A percentile compares a stretch with the other conserved stretches of the same genome.
phyloP scores from a whole-genome alignment of 2,888 invertebrate species.

The Xestobium rufovillosum region DNA sequence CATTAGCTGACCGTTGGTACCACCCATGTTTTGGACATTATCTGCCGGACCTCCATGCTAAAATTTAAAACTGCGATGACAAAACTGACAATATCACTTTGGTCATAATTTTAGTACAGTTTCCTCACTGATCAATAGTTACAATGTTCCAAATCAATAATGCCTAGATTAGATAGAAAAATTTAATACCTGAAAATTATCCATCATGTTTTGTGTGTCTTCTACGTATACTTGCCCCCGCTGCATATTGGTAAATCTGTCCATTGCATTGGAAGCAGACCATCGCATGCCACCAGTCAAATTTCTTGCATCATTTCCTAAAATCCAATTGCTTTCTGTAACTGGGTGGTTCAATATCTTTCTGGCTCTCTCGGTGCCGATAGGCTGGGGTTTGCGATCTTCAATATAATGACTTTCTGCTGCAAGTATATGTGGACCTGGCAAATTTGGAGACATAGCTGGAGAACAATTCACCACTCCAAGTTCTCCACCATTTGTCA shows the following conservation, averaged over 20 bases:
- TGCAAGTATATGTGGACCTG: conserved; percentile 22
- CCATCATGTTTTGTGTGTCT: conserved; percentile 45
- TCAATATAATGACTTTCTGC: conserved; percentile 36
- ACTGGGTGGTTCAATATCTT: conserved; percentile 44
- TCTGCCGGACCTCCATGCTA: conserved; percentile 34
- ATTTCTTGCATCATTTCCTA: conserved; percentile 40
- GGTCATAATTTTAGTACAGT: too few species aligned
- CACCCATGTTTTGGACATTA: conserved; percentile 32
- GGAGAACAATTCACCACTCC: conserved; percentile 46
- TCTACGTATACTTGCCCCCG: conserved; percentile 36
- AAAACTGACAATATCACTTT: too few species aligned
- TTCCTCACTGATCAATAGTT: too few species aligned
- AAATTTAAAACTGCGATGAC: conserved; percentile 16
- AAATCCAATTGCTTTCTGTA: conserved; percentile 44
- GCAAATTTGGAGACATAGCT: conserved; percentile 42
- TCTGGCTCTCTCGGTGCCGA: conserved; percentile 76
- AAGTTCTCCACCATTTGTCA: conserved; percentile 44
- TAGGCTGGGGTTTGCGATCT: conserved; percentile 56
- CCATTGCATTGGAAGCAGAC: conserved; percentile 14
- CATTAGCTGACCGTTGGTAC: conserved; percentile 33
- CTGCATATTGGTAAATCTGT: conserved; percentile 29
- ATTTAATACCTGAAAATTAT: conserved; percentile 42
- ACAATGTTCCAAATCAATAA: too few species aligned
- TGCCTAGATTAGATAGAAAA: conserved; percentile 8
- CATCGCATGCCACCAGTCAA: conserved; percentile 23